Conservation (phyloP, 2,113 vertebrate genomes). For the Verasper variegatus region DNA sequence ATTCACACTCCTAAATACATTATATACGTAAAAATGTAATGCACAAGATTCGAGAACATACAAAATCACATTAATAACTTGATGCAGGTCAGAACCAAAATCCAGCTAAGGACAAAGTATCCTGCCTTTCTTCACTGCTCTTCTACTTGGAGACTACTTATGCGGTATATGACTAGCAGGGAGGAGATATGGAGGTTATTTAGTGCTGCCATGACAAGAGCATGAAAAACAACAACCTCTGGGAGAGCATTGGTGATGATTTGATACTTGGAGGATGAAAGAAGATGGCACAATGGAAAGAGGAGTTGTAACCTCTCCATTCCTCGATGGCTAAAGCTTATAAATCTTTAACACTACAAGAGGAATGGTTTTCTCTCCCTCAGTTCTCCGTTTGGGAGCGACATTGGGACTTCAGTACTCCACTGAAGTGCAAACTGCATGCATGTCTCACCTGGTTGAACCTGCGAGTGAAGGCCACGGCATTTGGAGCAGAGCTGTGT, state of each 20-base stretch:
- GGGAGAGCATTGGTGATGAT: conserved; percentile 25
- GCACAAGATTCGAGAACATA: conserved; percentile 12
- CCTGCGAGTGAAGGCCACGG: conserved; percentile 97
- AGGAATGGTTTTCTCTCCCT: not conserved
- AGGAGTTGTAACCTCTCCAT: conserved; percentile 34
- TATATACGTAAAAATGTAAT: not conserved
- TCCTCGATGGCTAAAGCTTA: conserved; percentile 32
- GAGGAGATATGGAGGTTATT: conserved; percentile 15
- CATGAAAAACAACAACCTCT: conserved; percentile 27
- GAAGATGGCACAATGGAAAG: conserved; percentile 45
- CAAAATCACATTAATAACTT: not conserved
- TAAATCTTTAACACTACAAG: conserved; percentile 35
- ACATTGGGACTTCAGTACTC: not conserved
- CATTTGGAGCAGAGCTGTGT: conserved; percentile 96
- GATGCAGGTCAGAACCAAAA: not conserved
- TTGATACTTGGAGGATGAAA: conserved; percentile 29
- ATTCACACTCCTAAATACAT: not conserved
- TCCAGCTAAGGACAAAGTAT: not conserved
- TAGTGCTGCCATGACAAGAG: conserved; percentile 21
- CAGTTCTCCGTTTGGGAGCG: conserved; percentile 1
- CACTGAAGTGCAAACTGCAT: not conserved
- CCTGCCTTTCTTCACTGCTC: not conserved
- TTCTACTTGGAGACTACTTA: conserved; percentile 24
- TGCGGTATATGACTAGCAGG: not conserved
- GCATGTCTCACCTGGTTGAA: conserved; percentile 94